Evolutionary conservation across 2,888 invertebrate species (phyloP), one percentile per base, ranked within the genome.

Genomic region (Euplagia quadripunctaria): DNA sequence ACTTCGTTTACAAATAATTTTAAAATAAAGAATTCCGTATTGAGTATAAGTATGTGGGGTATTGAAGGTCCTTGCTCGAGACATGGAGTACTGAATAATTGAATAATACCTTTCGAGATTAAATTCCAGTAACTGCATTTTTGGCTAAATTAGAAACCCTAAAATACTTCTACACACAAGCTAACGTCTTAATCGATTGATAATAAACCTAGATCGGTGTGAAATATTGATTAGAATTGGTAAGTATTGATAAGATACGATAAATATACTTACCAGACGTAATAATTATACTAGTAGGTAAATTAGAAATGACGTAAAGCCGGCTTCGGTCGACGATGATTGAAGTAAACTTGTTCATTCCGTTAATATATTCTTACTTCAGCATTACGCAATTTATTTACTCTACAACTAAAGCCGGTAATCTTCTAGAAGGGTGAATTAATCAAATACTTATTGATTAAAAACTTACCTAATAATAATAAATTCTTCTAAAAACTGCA

Each of bases 341-440:
- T 73, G 41, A 63, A 75, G 70, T 70, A 73, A 79, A 75, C 72
- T 76, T 75, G 17, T 74, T 55, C 63, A 52, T 65, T 76, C 74
- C 73, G 76, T 68, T 77, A 76, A 73, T 73, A 83, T 84, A 82
- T 68, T 69, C 71, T 61, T 16, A 52, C n/a, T 63, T 71, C 72
- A 31, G 6, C 75, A 79, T 84, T 84, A 80, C 82, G 85, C 85
- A 87, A 88, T 85, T 79, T 79, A 80, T 82, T 84, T 85, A 82
- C 72, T 67, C 80, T 72, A 71, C 12, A 76, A n/a, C 43, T 75
- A 80, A 77, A 77, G 76, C 85, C 85, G 86, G 82, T 78, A 64
- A 71, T 68, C 58, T 79, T 74, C 64, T 52, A 71, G 52, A 79
- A 78, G 77, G 77, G 73, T 75, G 46, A 75, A 69, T 52, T 46